Evolutionary conservation across 2,797 vertebrate species (phyloP), one percentile per base, ranked within the genome.

Genomic region (Sciaenops ocellatus): DNA sequence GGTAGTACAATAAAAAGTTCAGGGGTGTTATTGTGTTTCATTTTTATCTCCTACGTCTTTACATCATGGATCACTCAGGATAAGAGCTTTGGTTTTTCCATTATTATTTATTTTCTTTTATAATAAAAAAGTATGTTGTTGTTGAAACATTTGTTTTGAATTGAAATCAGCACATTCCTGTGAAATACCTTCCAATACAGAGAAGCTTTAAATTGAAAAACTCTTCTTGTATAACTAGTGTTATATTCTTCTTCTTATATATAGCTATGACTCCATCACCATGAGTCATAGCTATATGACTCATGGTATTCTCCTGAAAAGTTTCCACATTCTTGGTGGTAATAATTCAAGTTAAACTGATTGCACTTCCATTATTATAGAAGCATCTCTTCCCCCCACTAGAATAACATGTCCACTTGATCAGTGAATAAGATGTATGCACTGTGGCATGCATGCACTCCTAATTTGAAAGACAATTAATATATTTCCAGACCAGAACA

Each of bases 341-440:
- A 54, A 69, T 50, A n/a, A 76, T 51, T 69, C 38, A 50, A 38
- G 34, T 41, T 65, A 18, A 30, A 73, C 47, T 6, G 16, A 71
- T 26, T 6, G 30, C 34, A 2, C 3, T 55, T 42, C 82, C 47
- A 64, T 57, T 55, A 66, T 52, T 44, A 73, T 34, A 6, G n/a
- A 1, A 60, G 22, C 47, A 38, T 66, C 50, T 77, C 26, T 42
- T 77, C 57, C 30, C 46, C 26, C 42, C 52, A 48, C 26, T 24
- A n/a, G 7, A n/a, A 61, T 20, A 55, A 24, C 3, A 48, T 38
- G 12, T n/a, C 16, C 20, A 73, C 41, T 48, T 68, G 20, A 83
- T 79, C 46, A 65, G 54, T 47, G 26, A 76, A 28, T 41, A 10
- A 69, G 64, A 61, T 68, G 18, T 70, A 38, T 59, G 26, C 65